phyloP scores from a whole-genome alignment of 23 tunicate species.

The Trididemnum clinides region DNA sequence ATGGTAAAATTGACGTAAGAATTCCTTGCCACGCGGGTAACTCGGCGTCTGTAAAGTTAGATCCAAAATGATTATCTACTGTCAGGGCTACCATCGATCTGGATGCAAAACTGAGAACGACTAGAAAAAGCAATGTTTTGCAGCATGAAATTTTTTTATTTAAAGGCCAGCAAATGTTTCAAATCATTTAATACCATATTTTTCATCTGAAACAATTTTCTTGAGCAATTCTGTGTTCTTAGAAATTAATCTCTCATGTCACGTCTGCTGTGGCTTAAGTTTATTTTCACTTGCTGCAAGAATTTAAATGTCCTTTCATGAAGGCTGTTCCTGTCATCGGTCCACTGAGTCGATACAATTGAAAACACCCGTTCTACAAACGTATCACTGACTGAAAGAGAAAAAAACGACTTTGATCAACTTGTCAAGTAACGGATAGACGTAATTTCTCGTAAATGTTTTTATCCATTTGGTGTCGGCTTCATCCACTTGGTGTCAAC shows the following conservation, averaged over 20 bases:
- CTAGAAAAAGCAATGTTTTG: not conserved
- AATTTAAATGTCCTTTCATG: not conserved
- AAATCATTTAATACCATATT: constrained; percentile 13
- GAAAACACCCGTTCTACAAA: too few relatives aligned
- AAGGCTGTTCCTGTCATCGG: not conserved
- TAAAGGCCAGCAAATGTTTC: not conserved
- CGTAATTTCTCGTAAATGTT: not conserved
- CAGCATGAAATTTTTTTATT: not conserved
- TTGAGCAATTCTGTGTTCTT: not conserved
- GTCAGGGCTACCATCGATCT: constrained; percentile 1
- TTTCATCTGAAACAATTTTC: not conserved
- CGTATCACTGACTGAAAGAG: constrained; percentile 12
- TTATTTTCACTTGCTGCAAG: not conserved
- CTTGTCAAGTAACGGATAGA: constrained; percentile 32
- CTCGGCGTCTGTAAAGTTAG: too few relatives aligned
- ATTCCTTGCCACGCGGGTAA: too few relatives aligned
- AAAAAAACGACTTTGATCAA: constrained; percentile 19
- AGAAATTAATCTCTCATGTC: not conserved
- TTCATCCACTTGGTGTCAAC: not conserved
- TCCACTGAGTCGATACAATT: not conserved
- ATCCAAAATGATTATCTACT: too few relatives aligned
- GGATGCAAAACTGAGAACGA: not conserved
- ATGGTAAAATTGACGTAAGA: too few relatives aligned
- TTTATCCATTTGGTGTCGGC: constrained; percentile 38
- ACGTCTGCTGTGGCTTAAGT: not conserved